Percentiles rank a stretch among this genome's conserved stretches.
These are phyloP conservation scores for Noctua janthina DNA, from an alignment of 2,888 invertebrate genomes.

Conservation along the genomic window DNA sequence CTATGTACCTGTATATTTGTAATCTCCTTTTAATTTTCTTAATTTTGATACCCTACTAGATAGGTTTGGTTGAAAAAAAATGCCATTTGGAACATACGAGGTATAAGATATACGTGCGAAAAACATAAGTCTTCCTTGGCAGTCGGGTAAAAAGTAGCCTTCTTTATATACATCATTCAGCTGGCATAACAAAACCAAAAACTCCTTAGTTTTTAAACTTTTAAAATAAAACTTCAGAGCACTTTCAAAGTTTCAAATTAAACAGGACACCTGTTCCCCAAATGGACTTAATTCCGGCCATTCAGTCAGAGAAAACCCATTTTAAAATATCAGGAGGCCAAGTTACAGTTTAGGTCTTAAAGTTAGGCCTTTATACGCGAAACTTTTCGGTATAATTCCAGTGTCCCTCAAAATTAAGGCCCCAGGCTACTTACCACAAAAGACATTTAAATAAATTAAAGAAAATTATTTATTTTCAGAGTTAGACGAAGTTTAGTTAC, in stretches of 20 bases:
- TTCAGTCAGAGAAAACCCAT: constrained; percentile 34
- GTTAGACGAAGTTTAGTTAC: constrained; percentile 10
- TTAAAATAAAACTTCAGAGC: constrained; percentile 23
- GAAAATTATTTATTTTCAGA: constrained; percentile 45
- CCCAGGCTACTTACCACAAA: constrained; percentile 12
- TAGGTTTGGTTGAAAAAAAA: too few species aligned
- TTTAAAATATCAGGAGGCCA: constrained; percentile 31
- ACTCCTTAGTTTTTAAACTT: constrained; percentile 6
- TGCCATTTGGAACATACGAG: too few species aligned
- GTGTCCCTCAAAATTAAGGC: constrained; percentile 39
- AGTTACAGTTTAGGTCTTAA: constrained; percentile 43
- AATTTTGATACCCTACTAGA: too few species aligned
- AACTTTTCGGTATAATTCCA: constrained; percentile 58
- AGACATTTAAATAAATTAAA: constrained; percentile 58
- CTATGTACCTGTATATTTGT: too few species aligned
- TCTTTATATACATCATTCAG: neutral
- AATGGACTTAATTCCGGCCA: constrained; percentile 47
- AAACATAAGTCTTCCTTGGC: too few species aligned
- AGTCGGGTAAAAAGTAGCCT: neutral
- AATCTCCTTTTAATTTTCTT: too few species aligned
- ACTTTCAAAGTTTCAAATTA: constrained; percentile 23
- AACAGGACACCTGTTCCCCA: constrained; percentile 45
- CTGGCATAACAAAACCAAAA: neutral
- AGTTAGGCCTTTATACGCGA: constrained; percentile 31
- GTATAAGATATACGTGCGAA: too few species aligned